Base-by-base conservation (phyloP, 2,113 vertebrate species). In the Elephas maximus region DNA sequence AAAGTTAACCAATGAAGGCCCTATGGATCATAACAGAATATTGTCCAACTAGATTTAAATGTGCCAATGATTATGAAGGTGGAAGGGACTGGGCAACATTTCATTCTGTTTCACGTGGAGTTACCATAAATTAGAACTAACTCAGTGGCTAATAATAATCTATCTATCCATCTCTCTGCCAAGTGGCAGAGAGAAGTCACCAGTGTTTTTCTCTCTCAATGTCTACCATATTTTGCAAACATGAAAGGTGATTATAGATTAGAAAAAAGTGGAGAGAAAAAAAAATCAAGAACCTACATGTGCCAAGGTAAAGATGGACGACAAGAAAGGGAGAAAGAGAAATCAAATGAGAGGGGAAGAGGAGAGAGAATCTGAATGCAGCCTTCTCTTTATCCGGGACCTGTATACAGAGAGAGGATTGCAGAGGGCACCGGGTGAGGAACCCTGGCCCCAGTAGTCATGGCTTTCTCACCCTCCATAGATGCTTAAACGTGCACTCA, bases 301-400 rank as follows among this genome's bases (percentile, higher is more conserved):
- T 14, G 26, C 6, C 15, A 14, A n/a, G 30, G 65, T 14, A 8
- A 88, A 78, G 82, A 23, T 48, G 48, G 48, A 48, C 48, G 10
- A 48, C 48, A 53, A 76, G 33, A n/a, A 60, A 51, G 12, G 44
- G 69, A 62, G 62, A 79, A 14, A 30, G 30, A 51, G 30, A 79
- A 44, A 60, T 5, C 18, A 33, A 41, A 57, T 1, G 1, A 0
- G 6, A 45, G 23, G 14, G 45, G 15, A 78, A 69, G 23, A 78
- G 30, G 5, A 44, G 23, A 24, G 1, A 0, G 10, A 15, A 8
- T 14, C 1, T 8, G 1, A 14, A 1, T 2, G 37, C 2, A 4
- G 24, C 30, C 9, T 2, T 11, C 44, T 23, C 1, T n/a, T 20
- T 28, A 0, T 1, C 9, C 37, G 11, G 11, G 3, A 1, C 78